Percentiles rank a stretch among this genome's conserved stretches.
Evolutionary conservation across 1,140 invertebrate species (phyloP).

Genomic region (Phymorhynchus buccinoides): DNA sequence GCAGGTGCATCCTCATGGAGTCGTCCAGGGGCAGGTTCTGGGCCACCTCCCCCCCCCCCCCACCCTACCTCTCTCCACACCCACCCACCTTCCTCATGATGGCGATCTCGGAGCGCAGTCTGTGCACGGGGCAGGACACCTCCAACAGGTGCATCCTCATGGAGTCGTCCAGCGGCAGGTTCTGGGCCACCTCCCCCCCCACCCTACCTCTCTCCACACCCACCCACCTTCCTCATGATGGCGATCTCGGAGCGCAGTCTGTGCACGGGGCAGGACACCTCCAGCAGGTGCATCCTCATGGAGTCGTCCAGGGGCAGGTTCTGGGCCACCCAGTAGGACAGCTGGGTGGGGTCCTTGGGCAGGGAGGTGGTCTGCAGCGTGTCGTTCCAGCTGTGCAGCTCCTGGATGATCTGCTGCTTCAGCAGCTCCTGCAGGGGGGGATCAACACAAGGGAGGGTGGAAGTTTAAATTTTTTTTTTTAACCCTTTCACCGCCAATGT

Average conservation of each 20-base stretch:
- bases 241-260: slow-evolving; percentile 80
- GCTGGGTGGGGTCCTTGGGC: slow-evolving; percentile 79
- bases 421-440: too few species aligned
- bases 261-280: slow-evolving; percentile 79
- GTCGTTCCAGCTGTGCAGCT: slow-evolving; percentile 72
- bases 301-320: slow-evolving; percentile 81
- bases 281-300: slow-evolving; percentile 78
- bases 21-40: slow-evolving; percentile 81
- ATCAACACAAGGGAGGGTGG: too few species aligned
- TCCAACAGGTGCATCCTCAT: slow-evolving; percentile 78
- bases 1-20: slow-evolving; percentile 77
- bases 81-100: slow-evolving; percentile 79
- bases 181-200: slow-evolving; percentile 69
- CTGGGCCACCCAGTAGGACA: slow-evolving; percentile 86
- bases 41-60: too few species aligned
- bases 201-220: slow-evolving; percentile 42
- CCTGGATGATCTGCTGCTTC: slow-evolving; percentile 65
- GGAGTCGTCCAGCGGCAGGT: slow-evolving; percentile 80
- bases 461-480: too few species aligned
- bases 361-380: slow-evolving; percentile 69
- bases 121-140: slow-evolving; percentile 79
- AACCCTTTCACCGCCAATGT: too few species aligned
- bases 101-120: slow-evolving; percentile 80
- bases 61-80: slow-evolving; percentile 64
- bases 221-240: slow-evolving; percentile 79